Evolutionary conservation across 2,797 vertebrate species (phyloP).

Genomic region (Coccyzus lansbergi): DNA sequence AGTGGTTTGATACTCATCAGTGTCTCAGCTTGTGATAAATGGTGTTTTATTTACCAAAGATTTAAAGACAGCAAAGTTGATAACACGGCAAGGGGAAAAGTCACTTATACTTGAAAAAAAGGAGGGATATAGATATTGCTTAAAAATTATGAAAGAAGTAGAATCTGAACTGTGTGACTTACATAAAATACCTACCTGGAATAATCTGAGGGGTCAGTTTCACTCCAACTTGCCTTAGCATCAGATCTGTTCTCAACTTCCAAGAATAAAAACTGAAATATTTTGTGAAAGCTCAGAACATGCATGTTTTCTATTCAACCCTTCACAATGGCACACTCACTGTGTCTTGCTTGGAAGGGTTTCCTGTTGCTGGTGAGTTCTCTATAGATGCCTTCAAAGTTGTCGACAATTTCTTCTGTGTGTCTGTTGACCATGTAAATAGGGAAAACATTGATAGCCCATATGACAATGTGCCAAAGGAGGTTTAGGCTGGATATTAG

Average conservation of each 20-base stretch:
- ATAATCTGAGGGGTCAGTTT: not conserved
- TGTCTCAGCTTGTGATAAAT: not conserved
- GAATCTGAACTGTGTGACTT: not conserved
- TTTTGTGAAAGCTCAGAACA: not conserved
- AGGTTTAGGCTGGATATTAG: too few species aligned
- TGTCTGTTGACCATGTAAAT: slow-evolving; percentile 78
- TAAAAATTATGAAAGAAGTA: not conserved
- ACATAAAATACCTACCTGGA: not conserved
- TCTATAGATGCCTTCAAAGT: slow-evolving; percentile 85
- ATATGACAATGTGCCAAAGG: slow-evolving; percentile 63
- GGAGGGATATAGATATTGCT: not conserved
- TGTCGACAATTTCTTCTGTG: slow-evolving; percentile 79
- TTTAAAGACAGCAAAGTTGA: not conserved
- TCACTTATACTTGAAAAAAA: not conserved
- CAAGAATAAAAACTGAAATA: not conserved
- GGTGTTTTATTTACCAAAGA: rapidly evolving
- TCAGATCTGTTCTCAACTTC: not conserved
- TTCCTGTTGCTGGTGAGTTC: slow-evolving; percentile 82
- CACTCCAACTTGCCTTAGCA: not conserved
- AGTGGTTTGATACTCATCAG: rapidly evolving
- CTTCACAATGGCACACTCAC: not conserved
- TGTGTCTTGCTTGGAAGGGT: slow-evolving; percentile 82
- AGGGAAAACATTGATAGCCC: slow-evolving; percentile 79
- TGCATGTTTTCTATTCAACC: not conserved
- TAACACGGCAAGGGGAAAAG: not conserved